Evolutionary conservation across 2,797 vertebrate species (phyloP), one percentile per base, ranked within the genome.

Genomic region (Heliangelus exortis): DNA sequence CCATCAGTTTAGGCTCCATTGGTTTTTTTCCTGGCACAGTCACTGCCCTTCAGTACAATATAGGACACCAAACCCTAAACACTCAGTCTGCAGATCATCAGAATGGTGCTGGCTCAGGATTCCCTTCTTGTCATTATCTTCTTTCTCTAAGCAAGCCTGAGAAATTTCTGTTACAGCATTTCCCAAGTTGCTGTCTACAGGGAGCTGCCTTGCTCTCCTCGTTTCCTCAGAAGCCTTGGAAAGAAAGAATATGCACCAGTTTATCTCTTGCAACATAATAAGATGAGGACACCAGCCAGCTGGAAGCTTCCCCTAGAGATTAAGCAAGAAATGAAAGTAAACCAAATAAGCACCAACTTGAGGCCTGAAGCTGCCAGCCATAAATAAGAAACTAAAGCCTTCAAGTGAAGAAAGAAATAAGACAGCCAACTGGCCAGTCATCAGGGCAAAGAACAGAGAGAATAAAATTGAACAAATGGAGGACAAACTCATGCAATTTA

Each of bases 291-390:
- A 92, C 62, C 62, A 93, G 73, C 68, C 62, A 89, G 84, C 87
- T 75, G 72, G 84, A 85, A 86, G 58, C 45, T 76, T 84, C 51
- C 74, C 61, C 50, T 45, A 68, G 73, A 88, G 45, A 80, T 87
- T 83, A 94, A 81, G 41, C 59, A 87, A 90, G 50, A 84, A 80
- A 83, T 68, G 59, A 90, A 88, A 92, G 82, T 68, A 92, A 83
- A 84, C 63, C 54, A 43, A 84, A 45, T 63, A 81, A 45, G 47
- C 39, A 84, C 31, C 57, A 69, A 66, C 26, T 67, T 33, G 54
- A 67, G 25, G 25, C 29, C 63, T 79, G 73, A 82, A 79, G 67
- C 54, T 90, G 71, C 39, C 84, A 82, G 62, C 45, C 47, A 83
- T 54, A 89, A 85, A 77, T 67, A 83, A 43, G 71, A 48, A 86